Evolutionary conservation across 2,888 invertebrate genomes (phyloP), one percentile per base, ranked within the genome.

Genomic region (Liopterus haemorrhoidalis): DNA sequence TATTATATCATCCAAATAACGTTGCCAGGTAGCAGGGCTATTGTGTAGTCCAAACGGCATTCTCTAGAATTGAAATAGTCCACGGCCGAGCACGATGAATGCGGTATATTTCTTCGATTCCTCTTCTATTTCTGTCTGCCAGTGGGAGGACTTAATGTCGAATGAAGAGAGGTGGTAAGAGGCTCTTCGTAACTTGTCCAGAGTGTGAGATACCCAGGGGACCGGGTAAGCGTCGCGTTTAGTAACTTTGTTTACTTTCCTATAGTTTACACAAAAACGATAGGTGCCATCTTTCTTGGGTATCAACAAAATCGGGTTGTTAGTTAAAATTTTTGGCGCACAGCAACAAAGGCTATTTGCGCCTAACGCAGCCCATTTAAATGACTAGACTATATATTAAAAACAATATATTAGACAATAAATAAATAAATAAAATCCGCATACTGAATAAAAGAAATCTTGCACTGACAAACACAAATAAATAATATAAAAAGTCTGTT

Each of bases 191-290:
- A 61, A 47, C 9, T 49, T 52, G 15, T 54, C 44, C 6, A 59
- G 36, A 1, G 61, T 50, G 4, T 46, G 45, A 5, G 46, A 38
- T 28, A 57, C 53, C n/a, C 53, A 41, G 1, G 47, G 58, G 0
- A 59, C 25, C 3, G 53, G 53, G 24, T 56, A 54, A 0, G 55
- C 54, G 15, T 54, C 49, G 16, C 51, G 51, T 20, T 55, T 53
- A 0, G 58, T 19, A 9, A 24, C 33, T 25, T 41, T 15, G 33
- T 22, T 41, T 14, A 41, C 30, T 32, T 32, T 30, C 3, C 41
- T 11, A 32, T 14, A 41, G 15, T 32, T 27, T 12, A 41, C 32
- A n/a, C 41, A 41, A 41, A 41, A 41, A 8, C 41, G 24, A 27
- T 41, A 41, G 12, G 28, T 19, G 5, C 33, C 41, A 20, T 33